Evolutionary conservation across 2,113 vertebrate genomes (phyloP), one percentile per base, ranked within the genome.

Genomic region (Actenoides hombroni): DNA sequence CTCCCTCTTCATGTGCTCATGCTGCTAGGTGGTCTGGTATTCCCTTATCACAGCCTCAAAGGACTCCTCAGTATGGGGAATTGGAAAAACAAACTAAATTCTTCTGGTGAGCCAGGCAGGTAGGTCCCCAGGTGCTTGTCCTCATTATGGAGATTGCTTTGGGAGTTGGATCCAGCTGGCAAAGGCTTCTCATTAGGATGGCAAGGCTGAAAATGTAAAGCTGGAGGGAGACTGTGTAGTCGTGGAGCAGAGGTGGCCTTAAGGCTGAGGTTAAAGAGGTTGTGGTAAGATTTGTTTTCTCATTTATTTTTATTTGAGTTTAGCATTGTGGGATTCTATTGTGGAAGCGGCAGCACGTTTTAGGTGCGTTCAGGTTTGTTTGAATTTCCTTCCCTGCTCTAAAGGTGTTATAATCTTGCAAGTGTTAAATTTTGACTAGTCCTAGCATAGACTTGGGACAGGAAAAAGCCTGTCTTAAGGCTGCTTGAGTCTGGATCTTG

Each of bases 61-160:
- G 84, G 77, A 86, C 79, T 86, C 61, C 15, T 11, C 67, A 87
- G 68, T 49, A 76, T 0, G 25, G 70, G 90, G 85, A 71, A 90
- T 46, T 88, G 69, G 51, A 93, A 84, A 95, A 86, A 75, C 81
- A 93, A 92, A 88, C 37, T n/a, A 57, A 84, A 82, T 75, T 82
- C 59, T 85, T 67, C 79, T 68, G 82, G 69, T 78, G 88, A 96
- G 89, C 80, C 78, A 89, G 75, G 85, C 86, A 96, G 83, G 88
- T 92, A 92, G 73, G 83, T 96, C 91, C 89, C 92, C 86, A 94
- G 91, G 96, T 95, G 96, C 78, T 67, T 92, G 70, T 81, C 92
- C 84, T 97, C 79, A 90, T 97, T 96, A 96, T 21, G 29, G 60
- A 94, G 56, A 85, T 40, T 93, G 67, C 67, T 90, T 86, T 80